These are phyloP conservation scores for Elanoides forficatus DNA, from an alignment of 2,113 vertebrate species.

Conservation along the genomic window DNA sequence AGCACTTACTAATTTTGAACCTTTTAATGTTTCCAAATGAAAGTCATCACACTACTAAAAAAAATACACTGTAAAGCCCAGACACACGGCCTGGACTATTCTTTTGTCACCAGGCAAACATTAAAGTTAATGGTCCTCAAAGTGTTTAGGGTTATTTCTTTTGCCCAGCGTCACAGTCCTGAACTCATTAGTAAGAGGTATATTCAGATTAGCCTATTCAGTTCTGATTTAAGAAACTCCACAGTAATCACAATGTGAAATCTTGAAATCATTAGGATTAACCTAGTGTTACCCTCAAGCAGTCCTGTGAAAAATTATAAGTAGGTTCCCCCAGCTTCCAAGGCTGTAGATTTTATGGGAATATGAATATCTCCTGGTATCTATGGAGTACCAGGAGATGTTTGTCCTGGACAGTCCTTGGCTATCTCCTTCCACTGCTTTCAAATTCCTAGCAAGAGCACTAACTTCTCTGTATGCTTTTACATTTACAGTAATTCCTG, in stretches of 20 bases:
- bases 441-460: not conserved
- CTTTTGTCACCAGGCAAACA: not conserved
- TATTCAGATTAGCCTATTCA: not conserved
- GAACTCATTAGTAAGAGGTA: not conserved
- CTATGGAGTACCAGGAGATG: not conserved
- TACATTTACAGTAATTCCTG: not conserved
- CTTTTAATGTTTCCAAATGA: not conserved
- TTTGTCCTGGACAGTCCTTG: not conserved
- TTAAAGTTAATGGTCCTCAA: slow-evolving; percentile 18
- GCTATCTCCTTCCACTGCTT: not conserved
- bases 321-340: not conserved
- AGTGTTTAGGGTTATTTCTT: slow-evolving; percentile 34
- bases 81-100: not conserved
- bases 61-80: not conserved
- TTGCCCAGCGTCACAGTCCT: not conserved
- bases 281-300: not conserved
- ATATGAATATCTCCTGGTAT: not conserved
- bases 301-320: not conserved
- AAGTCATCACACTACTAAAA: not conserved
- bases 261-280: not conserved
- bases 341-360: not conserved
- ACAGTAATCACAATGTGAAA: not conserved
- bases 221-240: not conserved
- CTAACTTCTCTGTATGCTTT: not conserved
- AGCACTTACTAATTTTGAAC: not conserved